Evolutionary conservation across 2,888 invertebrate genomes (phyloP).

Genomic region (Dysmachus trigonus): DNA sequence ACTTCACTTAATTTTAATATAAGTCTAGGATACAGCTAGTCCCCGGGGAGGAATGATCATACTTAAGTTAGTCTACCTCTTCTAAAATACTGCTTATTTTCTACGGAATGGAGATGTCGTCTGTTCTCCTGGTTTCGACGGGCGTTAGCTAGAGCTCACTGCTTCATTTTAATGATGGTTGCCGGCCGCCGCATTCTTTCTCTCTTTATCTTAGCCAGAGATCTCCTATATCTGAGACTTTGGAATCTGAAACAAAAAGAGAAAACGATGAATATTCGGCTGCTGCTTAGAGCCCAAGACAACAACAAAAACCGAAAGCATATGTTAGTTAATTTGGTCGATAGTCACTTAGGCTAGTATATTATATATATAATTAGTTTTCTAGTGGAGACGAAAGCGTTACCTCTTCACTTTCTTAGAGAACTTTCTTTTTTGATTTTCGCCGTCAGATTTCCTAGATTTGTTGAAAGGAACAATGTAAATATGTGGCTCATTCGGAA

Average conservation of each 20-base stretch:
- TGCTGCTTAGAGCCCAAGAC: neutral
- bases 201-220: slow-evolving; percentile 33
- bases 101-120: slow-evolving; percentile 13
- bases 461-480: slow-evolving; percentile 31
- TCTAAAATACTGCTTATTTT: slow-evolving; percentile 31
- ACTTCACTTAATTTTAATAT: neutral
- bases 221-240: slow-evolving; percentile 30
- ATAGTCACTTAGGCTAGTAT: neutral
- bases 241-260: slow-evolving; percentile 37
- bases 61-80: slow-evolving; percentile 4
- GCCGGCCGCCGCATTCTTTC: neutral
- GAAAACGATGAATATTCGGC: neutral
- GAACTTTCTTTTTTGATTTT: slow-evolving; percentile 9
- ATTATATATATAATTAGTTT: neutral
- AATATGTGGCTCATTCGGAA: slow-evolving; percentile 16
- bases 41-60: neutral
- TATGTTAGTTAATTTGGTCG: slow-evolving; percentile 16
- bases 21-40: neutral
- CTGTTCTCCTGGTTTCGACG: neutral
- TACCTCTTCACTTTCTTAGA: slow-evolving; percentile 20
- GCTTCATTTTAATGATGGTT: neutral
- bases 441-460: slow-evolving; percentile 12
- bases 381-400: slow-evolving; percentile 9
- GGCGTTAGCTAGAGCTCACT: neutral
- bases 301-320: neutral